phyloP scores from a whole-genome alignment of 1,140 invertebrate species.

The Drosophila punjabiensis region DNA sequence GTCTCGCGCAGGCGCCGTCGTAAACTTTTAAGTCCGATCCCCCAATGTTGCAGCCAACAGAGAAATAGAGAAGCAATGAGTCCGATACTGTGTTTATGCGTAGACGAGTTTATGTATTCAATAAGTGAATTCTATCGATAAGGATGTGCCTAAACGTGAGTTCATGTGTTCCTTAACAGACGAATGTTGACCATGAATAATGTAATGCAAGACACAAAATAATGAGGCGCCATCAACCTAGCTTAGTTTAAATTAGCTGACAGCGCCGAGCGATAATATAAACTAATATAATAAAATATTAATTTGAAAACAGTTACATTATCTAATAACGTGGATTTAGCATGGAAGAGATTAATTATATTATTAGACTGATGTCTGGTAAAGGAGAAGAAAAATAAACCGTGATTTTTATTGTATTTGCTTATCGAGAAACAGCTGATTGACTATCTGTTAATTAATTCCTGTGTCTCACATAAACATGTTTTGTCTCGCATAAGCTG shows the following conservation, averaged over 20 bases:
- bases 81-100: neutral
- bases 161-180: neutral
- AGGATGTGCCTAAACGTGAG: neutral
- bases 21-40: conserved; percentile 60
- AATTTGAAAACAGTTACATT: too few species aligned
- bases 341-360: neutral
- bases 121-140: neutral
- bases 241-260: too few species aligned
- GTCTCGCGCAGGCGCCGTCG: conserved; percentile 68
- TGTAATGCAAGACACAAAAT: too few species aligned
- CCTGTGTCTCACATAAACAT: neutral
- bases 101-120: neutral
- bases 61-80: conserved; percentile 1
- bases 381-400: neutral
- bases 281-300: too few species aligned
- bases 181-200: too few species aligned
- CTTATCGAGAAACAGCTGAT: neutral
- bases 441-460: neutral
- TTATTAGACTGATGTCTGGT: neutral
- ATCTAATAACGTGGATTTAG: too few species aligned
- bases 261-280: neutral
- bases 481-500: too few species aligned
- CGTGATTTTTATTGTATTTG: neutral
- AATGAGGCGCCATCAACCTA: too few species aligned
- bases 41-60: conserved; percentile 14